phyloP scores from a whole-genome alignment of 2,888 invertebrate genomes.

The Elegia similella region DNA sequence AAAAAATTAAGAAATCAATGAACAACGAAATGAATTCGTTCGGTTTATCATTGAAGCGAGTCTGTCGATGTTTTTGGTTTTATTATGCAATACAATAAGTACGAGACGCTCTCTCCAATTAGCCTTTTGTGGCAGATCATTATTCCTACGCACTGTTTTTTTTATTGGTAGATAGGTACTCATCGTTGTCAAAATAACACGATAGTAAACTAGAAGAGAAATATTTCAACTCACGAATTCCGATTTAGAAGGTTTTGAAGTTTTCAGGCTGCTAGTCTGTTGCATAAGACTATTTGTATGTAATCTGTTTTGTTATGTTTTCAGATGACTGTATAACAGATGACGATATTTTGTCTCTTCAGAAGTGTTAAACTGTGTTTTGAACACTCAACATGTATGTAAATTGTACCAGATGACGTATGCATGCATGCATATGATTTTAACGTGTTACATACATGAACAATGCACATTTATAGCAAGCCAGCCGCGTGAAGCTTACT shows the following conservation, averaged over 20 bases:
- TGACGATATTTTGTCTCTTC: too few relatives aligned
- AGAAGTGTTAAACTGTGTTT: too few relatives aligned
- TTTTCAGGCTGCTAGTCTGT: too few relatives aligned
- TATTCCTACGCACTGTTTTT: background rate
- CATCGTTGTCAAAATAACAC: background rate
- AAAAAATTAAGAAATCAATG: background rate
- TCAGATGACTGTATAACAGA: too few relatives aligned
- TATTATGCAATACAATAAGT: background rate
- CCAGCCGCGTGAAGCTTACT: slow-evolving; percentile 56
- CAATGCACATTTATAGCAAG: slow-evolving; percentile 75
- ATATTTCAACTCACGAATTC: too few relatives aligned
- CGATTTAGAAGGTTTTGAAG: too few relatives aligned
- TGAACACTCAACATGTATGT: slow-evolving; percentile 30
- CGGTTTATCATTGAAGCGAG: background rate
- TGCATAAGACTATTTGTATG: too few relatives aligned
- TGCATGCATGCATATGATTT: background rate
- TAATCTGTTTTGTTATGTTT: too few relatives aligned
- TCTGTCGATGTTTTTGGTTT: background rate
- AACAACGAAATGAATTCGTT: background rate
- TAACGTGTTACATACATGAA: slow-evolving; percentile 57
- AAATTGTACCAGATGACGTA: slow-evolving; percentile 49
- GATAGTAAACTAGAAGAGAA: too few relatives aligned
- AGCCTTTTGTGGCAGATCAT: background rate
- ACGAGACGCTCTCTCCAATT: background rate
- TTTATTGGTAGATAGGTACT: background rate